Evolutionary conservation across 2,888 invertebrate species (phyloP), one percentile per base, ranked within the genome.

Genomic region (Megalurothrips usitatus): DNA sequence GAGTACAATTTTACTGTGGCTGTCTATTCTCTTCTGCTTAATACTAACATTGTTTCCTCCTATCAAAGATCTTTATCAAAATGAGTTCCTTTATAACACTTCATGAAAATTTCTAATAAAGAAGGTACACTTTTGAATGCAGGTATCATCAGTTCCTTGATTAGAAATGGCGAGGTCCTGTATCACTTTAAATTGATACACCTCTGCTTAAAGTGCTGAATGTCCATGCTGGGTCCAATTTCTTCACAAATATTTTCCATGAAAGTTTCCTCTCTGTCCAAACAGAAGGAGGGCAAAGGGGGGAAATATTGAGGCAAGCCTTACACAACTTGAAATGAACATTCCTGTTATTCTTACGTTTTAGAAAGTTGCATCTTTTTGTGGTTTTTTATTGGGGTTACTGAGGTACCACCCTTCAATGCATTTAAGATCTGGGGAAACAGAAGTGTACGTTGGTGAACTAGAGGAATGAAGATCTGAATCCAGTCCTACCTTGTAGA

Each of bases 291-390:
- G 10, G 26, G 11, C n/a, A 19, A 19, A 19, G 6, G 9, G 68
- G 0, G 3, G 23, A 68, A 68, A 68, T 0, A 11, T 23, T 23
- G 23, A 75, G 10, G 1, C 58, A 58, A 4, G 19, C 6, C 58
- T 1, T 17, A 58, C 14, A 6, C 0, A 19, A 0, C 1, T 19
- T 14, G 14, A 6, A 19, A 19, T 19, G 23, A 11, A 68, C 0
- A 75, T 12, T 8, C 14, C 10, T 19, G 14, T 58, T 58, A 43
- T 19, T 8, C 68, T 75, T 75, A 75, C 68, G 10, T 26, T 75
- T 75, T 75, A 23, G 68, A 26, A 11, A 26, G 68, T 23, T 75
- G 68, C 68, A 75, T 75, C 23, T 75, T 75, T 12, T 75, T 75
- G 68, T 75, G 68, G 68, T 23, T 26, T 11, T 10, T 26, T 12